These are phyloP conservation scores for Champsocephalus esox DNA, from an alignment of 2,797 vertebrate species.

Conservation along the genomic window DNA sequence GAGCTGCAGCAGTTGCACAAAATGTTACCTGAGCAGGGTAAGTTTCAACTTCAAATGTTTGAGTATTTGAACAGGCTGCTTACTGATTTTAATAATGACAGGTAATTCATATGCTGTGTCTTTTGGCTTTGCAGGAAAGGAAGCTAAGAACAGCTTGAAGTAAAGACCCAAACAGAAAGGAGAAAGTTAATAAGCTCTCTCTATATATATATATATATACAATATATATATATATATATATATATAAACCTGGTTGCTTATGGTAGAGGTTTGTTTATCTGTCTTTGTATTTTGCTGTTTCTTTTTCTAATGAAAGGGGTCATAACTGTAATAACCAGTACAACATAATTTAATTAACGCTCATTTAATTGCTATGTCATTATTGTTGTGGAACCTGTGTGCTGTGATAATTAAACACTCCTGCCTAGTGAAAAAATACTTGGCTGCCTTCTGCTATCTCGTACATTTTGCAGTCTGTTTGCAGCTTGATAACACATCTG, in stretches of 20 bases:
- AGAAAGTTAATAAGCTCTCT: slow-evolving; percentile 36
- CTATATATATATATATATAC: no score
- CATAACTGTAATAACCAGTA: not conserved
- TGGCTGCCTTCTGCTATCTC: slow-evolving; percentile 7
- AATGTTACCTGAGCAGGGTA: slow-evolving; percentile 77
- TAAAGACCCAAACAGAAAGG: slow-evolving; percentile 28
- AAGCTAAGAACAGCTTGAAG: slow-evolving; percentile 53
- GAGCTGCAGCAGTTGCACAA: slow-evolving; percentile 75
- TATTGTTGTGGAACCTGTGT: slow-evolving; percentile 11
- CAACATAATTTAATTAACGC: no score
- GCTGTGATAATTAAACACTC: slow-evolving; percentile 32
- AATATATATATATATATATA: no score
- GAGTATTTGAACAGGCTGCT: slow-evolving; percentile 1
- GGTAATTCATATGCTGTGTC: slow-evolving; percentile 3
- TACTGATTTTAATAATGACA: slow-evolving; percentile 10
- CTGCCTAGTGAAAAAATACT: slow-evolving; percentile 11
- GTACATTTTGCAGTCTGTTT: slow-evolving; percentile 7
- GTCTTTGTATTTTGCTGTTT: not conserved
- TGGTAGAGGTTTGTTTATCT: not conserved
- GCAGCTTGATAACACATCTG: not conserved
- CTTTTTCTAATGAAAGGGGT: not conserved
- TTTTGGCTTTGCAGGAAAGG: slow-evolving; percentile 68
- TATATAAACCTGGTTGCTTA: slow-evolving; percentile 8
- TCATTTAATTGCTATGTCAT: not conserved
- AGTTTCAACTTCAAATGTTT: slow-evolving; percentile 10